Evolutionary conservation across 2,888 invertebrate species (phyloP), one percentile per base, ranked within the genome.

Genomic region (Amphipyra berbera): DNA sequence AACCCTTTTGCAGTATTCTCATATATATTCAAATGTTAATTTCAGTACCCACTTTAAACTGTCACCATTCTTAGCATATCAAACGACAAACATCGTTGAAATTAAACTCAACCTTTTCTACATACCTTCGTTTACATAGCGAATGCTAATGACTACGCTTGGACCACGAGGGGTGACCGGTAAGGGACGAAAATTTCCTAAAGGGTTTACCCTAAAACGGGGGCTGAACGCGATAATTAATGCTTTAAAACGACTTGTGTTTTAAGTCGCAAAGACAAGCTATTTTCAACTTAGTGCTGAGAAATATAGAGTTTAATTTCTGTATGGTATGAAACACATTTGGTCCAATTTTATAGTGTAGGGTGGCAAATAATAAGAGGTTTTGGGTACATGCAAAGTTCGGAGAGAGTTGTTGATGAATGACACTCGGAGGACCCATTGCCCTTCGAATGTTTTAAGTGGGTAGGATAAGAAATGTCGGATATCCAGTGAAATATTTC

Each of bases 341-440:
- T 83, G 90, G 94, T 92, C 88, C 90, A 93, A 93, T 94, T 94
- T 94, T 92, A 94, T 92, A 90, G 91, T 92, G 86, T 85, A 81
- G 92, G 92, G 92, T 89, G 90, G 93, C 88, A 90, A 93, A 94
- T 94, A 93, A 92, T 84, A 91, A 93, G 93, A 92, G 93, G 89
- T 90, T 85, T 81, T 76, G 67, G 89, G 92, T 90, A 92, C 91
- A 92, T 92, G 90, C 88, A 90, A 93, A 94, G 92, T 94, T 93
- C 83, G 91, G 83, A 83, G 87, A 85, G 85, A 90, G 89, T 90
- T 90, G 88, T 93, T 95, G 95, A 95, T 95, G 95, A 93, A 95
- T 95, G 95, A 95, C 93, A 95, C 95, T 95, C 95, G 30, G 85
- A 87, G 95, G 95, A 88, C 92, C 94, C 93, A 95, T 95, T 93